Percentiles rank a stretch among this genome's conserved stretches.
Evolutionary conservation across 2,888 invertebrate species (phyloP).

Genomic region (Hetaerina titia): DNA sequence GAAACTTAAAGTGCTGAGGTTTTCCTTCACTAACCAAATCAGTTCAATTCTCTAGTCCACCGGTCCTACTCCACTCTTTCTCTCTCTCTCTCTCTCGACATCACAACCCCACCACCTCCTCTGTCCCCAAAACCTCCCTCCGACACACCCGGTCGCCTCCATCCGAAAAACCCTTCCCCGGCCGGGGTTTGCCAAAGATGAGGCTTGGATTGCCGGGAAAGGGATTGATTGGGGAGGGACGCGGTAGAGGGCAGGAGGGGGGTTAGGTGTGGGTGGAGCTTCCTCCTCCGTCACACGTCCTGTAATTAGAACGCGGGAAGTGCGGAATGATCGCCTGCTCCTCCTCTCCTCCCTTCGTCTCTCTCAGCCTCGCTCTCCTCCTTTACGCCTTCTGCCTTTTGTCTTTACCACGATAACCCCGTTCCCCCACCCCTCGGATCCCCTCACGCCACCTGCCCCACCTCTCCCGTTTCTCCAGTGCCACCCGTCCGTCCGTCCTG

Average conservation of each 20-base stretch:
- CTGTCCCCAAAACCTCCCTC: background rate
- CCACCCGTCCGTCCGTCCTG: background rate
- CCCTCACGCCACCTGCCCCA: background rate
- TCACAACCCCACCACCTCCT: background rate
- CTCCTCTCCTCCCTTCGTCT: background rate
- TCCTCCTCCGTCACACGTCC: background rate
- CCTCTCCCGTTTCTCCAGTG: background rate
- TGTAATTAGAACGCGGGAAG: slow-evolving; percentile 23
- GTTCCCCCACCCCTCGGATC: background rate
- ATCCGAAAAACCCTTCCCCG: background rate
- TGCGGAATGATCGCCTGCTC: background rate
- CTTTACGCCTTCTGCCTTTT: background rate
- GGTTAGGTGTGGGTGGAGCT: background rate
- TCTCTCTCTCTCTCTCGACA: background rate
- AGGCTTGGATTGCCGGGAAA: background rate
- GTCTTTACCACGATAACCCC: background rate
- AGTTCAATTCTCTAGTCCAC: background rate
- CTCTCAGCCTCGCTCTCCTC: background rate
- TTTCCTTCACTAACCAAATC: background rate
- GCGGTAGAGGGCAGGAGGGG: background rate
- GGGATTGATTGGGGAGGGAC: background rate
- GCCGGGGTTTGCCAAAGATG: background rate
- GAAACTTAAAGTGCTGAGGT: background rate
- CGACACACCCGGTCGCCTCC: background rate
- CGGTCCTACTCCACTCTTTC: background rate